Percentiles rank a stretch among this genome's conserved stretches.
Conservation (phyloP, 2,113 vertebrate genomes). For the Varanus salvator region DNA sequence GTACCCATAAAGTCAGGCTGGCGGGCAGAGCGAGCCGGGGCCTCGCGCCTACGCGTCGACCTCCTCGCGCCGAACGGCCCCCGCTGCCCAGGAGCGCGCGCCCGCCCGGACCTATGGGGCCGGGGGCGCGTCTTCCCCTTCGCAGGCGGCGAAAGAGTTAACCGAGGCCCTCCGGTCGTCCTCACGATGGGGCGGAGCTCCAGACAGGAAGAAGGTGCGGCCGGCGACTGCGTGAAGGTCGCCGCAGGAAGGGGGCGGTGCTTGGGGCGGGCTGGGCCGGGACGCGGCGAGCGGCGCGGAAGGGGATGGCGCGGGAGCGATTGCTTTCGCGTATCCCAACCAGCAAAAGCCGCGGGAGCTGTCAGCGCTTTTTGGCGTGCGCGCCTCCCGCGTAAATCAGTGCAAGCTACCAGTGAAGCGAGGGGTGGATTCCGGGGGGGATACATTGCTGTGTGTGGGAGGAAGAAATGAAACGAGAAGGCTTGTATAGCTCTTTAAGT, state of each 20-base stretch:
- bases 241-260: not conserved
- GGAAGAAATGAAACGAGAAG: not conserved
- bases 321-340: no score
- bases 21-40: not conserved
- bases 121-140: not conserved
- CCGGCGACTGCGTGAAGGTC: not conserved
- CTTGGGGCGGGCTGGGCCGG: not conserved
- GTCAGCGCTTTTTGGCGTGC: no score
- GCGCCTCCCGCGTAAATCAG: not conserved
- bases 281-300: no score
- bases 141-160: not conserved
- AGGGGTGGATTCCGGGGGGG: not conserved
- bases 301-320: no score
- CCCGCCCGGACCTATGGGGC: not conserved
- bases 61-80: not conserved
- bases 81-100: not conserved
- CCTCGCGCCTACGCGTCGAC: not conserved
- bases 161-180: not conserved
- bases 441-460: not conserved
- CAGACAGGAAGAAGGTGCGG: not conserved
- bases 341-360: no score
- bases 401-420: not conserved
- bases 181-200: not conserved
- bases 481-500: no score
- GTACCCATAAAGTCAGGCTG: not conserved